Evolutionary conservation across 2,113 vertebrate species (phyloP).

Genomic region (Xerus inauris): DNA sequence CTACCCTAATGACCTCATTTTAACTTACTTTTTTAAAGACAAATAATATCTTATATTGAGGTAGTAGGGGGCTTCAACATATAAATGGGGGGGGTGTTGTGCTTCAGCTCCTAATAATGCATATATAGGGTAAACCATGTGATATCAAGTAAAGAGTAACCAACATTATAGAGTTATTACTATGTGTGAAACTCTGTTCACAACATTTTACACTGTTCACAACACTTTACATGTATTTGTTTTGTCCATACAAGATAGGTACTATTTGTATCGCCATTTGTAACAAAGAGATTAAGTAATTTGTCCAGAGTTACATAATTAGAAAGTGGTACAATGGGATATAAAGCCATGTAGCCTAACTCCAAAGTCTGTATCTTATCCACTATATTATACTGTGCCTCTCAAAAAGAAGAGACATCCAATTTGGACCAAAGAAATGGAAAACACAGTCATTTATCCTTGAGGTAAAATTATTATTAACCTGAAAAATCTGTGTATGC

Average conservation of each 20-base stretch:
- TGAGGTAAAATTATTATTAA: slow-evolving; percentile 36
- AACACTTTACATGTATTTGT: background rate
- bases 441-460: slow-evolving; percentile 24
- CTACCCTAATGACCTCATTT: background rate
- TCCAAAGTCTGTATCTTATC: background rate
- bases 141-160: background rate
- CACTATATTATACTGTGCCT: background rate
- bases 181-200: background rate
- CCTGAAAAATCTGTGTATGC: slow-evolving; percentile 17
- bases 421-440: slow-evolving; percentile 38
- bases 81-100: background rate
- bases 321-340: background rate
- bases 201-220: background rate
- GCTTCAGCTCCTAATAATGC: background rate
- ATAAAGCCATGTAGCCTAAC: background rate
- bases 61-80: background rate
- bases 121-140: background rate
- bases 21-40: background rate
- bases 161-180: background rate
- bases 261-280: background rate
- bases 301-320: background rate
- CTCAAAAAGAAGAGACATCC: background rate
- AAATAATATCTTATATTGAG: slow-evolving; percentile 8
- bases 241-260: background rate
- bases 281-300: background rate